Evolutionary conservation across 1,140 invertebrate genomes (phyloP), one percentile per base, ranked within the genome.

Genomic region (Copidosoma floridanum): DNA sequence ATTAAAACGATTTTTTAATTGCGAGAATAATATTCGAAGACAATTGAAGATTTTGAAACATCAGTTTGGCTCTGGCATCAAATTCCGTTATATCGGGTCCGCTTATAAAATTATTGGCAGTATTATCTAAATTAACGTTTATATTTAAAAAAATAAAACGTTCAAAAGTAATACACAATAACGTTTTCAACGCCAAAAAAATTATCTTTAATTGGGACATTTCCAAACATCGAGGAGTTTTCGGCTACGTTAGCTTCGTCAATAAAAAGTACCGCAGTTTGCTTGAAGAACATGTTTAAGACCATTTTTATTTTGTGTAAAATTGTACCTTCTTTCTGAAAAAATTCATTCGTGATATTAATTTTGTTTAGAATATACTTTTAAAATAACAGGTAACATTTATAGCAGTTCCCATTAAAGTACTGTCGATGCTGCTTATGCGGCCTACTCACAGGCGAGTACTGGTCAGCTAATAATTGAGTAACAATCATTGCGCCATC

Each of bases 301-400:
- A 51, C n/a, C 57, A 32, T 40, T 29, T 46, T 24, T 46, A 65
- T n/a, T 37, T 50, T 37, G 18, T 27, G 11, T 6, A 38, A n/a
- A 60, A 58, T 21, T 2, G 50, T 37, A 44, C 32, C 47, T 40
- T 57, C 38, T 24, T 48, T 56, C 44, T 66, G 65, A 37, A 66
- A 61, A 8, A 48, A 56, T 50, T 64, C 47, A 16, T 66, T 66
- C 12, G 57, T 35, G 20, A 32, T 43, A 6, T 61, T 63, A 38
- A 63, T 54, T 54, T 61, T 63, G n/a, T 16, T 32, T 61, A 37
- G 61, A 18, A 50, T 24, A 24, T 44, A 66, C 0, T 61, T 46
- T 14, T 64, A 44, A 51, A 50, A 50, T 27, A 27, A 32, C 16
- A 50, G 3, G 16, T 11, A 50, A 32, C 47, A 50, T 32, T 50